Base-by-base conservation (phyloP, 2,888 invertebrate species). In the Oscheius sp. region DNA sequence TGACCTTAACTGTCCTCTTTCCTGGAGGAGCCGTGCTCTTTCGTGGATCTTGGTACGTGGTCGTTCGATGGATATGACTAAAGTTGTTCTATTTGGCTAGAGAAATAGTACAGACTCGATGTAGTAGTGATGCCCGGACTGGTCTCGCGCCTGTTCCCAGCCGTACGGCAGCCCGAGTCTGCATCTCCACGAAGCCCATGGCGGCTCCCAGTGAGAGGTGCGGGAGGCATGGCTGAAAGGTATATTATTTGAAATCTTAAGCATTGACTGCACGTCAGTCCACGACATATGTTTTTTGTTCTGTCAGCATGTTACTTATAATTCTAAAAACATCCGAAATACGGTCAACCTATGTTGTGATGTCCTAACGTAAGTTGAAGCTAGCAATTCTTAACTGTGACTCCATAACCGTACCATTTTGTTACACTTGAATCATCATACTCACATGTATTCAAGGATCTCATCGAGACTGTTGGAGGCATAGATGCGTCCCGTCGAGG, bases 131-230 rank as follows among this genome's bases (percentile, higher is more conserved):
- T 94, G 92, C 79, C 94, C 94, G 89, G 93, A 88, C 92, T 93
- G 87, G 90, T 96, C 95, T 79, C 94, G 90, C 35, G 95, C 95
- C 88, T 94, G 93, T 90, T 96, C 96, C 95, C 95, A 96, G 13
- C 95, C 96, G 89, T 94, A 95, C 0, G 95, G 95, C 75, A 95
- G 91, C 62, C 93, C 89, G 5, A 87, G 81, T 63, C 78, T 86
- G 74, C 93, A 92, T 51, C 90, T 88, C 95, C 95, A 96, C 87
- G 93, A 93, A 89, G 95, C 95, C 35, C 93, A 93, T 2, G 95
- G 95, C 0, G 96, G 96, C 82, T 95, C 90, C 95, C 95, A 96
- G 86, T 81, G 84, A 13, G 85, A 84, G 33, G 79, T 76, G 42
- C 82, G 76, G 0, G 84, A 81, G 21, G 79, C 70, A 68, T 85